A percentile compares a stretch with the other conserved stretches of the same genome.
Evolutionary conservation across 1,140 invertebrate genomes (phyloP).

Genomic region (Drosophila bocki): DNA sequence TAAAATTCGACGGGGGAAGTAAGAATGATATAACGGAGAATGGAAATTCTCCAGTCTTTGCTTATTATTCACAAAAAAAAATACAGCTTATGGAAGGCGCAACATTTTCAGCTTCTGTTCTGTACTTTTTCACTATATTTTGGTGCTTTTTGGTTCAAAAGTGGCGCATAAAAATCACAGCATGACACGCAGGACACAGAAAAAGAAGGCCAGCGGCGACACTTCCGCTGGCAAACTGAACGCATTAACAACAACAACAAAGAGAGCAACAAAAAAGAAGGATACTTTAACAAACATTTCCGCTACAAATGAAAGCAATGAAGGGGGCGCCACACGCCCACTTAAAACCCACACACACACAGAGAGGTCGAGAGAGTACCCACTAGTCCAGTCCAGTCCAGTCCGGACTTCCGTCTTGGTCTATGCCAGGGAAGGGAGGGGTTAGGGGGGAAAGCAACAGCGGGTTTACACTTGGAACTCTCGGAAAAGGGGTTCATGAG

Average conservation of each 20-base stretch:
- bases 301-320: slow-evolving; percentile 82
- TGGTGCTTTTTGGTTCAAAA: background rate
- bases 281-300: slow-evolving; percentile 83
- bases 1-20: background rate
- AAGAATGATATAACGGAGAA: no score
- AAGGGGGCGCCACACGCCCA: slow-evolving; percentile 33
- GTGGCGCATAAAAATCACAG: slow-evolving; percentile 70
- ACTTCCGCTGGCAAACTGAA: slow-evolving; percentile 76
- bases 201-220: slow-evolving; percentile 53
- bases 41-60: background rate
- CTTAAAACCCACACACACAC: slow-evolving; percentile 3
- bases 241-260: slow-evolving; percentile 41
- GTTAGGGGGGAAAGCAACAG: background rate
- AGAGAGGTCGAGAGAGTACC: background rate
- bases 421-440: slow-evolving; percentile 37
- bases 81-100: slow-evolving; percentile 26
- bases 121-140: slow-evolving; percentile 17
- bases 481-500: slow-evolving; percentile 8
- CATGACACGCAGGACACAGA: slow-evolving; percentile 31
- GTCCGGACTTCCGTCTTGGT: slow-evolving; percentile 72
- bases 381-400: slow-evolving; percentile 33
- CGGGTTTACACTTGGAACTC: slow-evolving; percentile 14
- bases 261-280: slow-evolving; percentile 43
- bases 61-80: slow-evolving; percentile 5
- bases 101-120: slow-evolving; percentile 34